These are phyloP conservation scores for Drosophila athabasca DNA, from an alignment of 1,140 invertebrate species.

Conservation along the genomic window DNA sequence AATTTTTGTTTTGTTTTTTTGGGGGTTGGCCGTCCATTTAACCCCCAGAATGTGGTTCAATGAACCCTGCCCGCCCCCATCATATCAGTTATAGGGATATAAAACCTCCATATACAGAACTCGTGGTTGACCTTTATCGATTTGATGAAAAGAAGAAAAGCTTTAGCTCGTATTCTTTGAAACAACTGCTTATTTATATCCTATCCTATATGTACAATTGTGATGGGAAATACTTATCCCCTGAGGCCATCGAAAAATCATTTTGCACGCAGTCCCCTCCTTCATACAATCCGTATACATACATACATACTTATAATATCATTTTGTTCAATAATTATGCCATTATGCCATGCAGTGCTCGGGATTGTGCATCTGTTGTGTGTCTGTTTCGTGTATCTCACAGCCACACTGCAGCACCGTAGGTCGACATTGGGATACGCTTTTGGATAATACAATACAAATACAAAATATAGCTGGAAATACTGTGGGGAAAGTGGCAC, in stretches of 20 bases:
- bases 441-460: neutral
- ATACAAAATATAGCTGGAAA: too few relatives aligned
- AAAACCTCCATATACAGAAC: constrained; percentile 38
- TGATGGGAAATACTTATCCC: constrained; percentile 29
- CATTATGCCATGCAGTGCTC: constrained; percentile 41
- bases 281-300: constrained; percentile 16
- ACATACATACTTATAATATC: constrained; percentile 12
- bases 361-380: constrained; percentile 46
- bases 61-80: constrained; percentile 6
- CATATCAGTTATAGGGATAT: constrained; percentile 38
- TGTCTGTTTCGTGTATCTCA: constrained; percentile 30
- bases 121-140: constrained; percentile 40
- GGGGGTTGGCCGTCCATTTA: constrained; percentile 42
- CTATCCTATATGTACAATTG: neutral
- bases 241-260: constrained; percentile 11
- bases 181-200: constrained; percentile 2
- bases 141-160: constrained; percentile 14
- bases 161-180: constrained; percentile 7
- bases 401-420: neutral
- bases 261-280: constrained; percentile 31
- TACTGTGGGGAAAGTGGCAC: too few relatives aligned
- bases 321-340: constrained; percentile 63
- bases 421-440: constrained; percentile 24
- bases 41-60: constrained; percentile 43
- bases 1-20: constrained; percentile 2